These are phyloP conservation scores for Serripes groenlandicus DNA, from an alignment of 2,888 invertebrate species.

Conservation along the genomic window DNA sequence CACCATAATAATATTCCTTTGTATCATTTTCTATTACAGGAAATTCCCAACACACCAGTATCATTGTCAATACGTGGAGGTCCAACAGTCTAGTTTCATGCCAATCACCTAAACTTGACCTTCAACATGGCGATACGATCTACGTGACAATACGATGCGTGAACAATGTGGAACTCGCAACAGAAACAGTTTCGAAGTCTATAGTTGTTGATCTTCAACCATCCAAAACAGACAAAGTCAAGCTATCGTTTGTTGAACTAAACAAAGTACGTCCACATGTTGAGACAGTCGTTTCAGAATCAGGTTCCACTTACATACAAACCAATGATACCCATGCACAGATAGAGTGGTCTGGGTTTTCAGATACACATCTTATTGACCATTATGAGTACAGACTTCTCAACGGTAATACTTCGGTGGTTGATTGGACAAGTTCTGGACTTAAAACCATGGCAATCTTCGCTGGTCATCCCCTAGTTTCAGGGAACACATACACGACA, in stretches of 20 bases:
- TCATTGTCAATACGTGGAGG: neutral
- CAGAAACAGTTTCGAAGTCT: neutral
- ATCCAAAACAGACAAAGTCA: neutral
- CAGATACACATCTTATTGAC: neutral
- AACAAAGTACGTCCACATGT: neutral
- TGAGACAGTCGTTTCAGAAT: neutral
- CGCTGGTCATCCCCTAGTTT: neutral
- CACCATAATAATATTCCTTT: too few species aligned
- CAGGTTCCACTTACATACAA: neutral
- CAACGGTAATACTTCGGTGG: neutral
- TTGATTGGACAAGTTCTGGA: constrained; percentile 9
- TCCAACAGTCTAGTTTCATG: neutral
- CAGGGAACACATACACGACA: neutral
- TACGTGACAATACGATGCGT: neutral
- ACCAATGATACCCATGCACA: constrained; percentile 7
- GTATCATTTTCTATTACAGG: too few species aligned
- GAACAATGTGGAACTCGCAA: neutral
- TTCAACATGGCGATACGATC: neutral
- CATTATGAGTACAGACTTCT: constrained; percentile 4
- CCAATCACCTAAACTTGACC: neutral
- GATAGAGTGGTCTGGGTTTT: constrained; percentile 7
- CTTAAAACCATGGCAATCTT: neutral
- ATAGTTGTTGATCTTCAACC: neutral
- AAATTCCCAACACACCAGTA: too few species aligned
- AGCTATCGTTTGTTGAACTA: neutral